Percentiles rank a stretch among this genome's conserved stretches.
phyloP scores from a whole-genome alignment of 2,797 vertebrate species.

The Sarcoramphus papa region DNA sequence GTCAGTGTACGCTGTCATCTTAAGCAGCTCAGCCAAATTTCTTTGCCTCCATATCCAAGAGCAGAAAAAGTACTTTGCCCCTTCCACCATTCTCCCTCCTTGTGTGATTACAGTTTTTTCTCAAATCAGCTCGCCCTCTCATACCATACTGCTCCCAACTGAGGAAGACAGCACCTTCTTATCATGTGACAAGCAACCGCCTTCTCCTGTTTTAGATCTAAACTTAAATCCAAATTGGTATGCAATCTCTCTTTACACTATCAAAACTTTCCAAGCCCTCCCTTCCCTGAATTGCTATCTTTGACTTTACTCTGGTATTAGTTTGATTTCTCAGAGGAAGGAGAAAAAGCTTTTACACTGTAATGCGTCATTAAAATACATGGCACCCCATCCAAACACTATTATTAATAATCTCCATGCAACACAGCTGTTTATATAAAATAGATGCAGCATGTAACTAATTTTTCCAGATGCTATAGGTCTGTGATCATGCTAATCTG shows the following conservation, averaged over 20 bases:
- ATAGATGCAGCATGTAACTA: background rate
- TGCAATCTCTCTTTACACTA: background rate
- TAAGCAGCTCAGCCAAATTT: background rate
- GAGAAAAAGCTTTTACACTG: background rate
- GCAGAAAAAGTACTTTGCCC: background rate
- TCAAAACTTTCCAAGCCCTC: background rate
- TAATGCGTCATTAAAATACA: background rate
- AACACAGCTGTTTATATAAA: background rate
- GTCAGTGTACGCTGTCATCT: background rate
- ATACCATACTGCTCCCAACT: background rate
- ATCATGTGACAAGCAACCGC: background rate
- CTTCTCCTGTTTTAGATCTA: background rate
- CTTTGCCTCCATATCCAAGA: background rate
- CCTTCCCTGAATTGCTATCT: background rate
- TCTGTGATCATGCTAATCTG: background rate
- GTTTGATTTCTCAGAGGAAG: background rate
- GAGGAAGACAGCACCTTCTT: background rate
- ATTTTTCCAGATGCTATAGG: background rate
- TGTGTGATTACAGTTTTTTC: background rate
- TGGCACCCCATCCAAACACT: background rate
- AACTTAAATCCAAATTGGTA: background rate
- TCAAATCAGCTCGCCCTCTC: background rate
- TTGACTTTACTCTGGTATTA: background rate
- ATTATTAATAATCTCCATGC: background rate
- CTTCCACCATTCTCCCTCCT: background rate